Percentiles rank a stretch among this genome's conserved stretches.
Evolutionary conservation across 2,888 invertebrate species (phyloP).

Genomic region (Acronicta aceris): DNA sequence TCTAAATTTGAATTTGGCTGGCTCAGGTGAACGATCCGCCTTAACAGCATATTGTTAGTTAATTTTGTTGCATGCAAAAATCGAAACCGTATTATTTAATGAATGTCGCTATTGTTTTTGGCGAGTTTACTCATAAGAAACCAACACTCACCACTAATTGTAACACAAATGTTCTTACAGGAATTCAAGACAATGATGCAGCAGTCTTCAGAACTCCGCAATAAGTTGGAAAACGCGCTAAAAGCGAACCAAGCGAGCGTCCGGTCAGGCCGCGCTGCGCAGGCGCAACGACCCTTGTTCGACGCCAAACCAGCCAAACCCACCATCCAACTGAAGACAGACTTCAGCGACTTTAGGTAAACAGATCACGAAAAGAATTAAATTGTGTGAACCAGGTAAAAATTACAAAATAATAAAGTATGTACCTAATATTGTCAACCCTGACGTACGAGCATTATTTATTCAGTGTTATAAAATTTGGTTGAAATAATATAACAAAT

Average conservation of each 20-base stretch:
- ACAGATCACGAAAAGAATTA: constrained; percentile 1
- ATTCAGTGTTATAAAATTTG: not conserved
- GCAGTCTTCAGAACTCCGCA: constrained; percentile 93
- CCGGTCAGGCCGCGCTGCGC: constrained; percentile 60
- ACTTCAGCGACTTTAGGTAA: constrained; percentile 97
- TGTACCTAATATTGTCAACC: not conserved
- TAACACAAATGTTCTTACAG: constrained; percentile 70
- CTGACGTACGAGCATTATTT: not conserved
- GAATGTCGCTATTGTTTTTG: too few relatives aligned
- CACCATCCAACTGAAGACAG: constrained; percentile 97
- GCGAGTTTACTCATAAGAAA: too few relatives aligned
- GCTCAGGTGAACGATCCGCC: too few relatives aligned
- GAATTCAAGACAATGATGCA: constrained; percentile 98
- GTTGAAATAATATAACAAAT: not conserved
- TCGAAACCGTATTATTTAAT: too few relatives aligned
- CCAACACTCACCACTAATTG: too few relatives aligned
- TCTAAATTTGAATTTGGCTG: too few relatives aligned
- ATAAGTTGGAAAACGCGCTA: constrained; percentile 95
- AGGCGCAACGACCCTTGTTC: constrained; percentile 69
- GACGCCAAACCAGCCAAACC: constrained; percentile 87
- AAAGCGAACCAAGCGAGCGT: constrained; percentile 91
- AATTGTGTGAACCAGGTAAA: constrained; percentile 5
- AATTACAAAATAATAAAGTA: not conserved
- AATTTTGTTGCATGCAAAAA: too few relatives aligned
- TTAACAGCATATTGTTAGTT: too few relatives aligned